phyloP scores from a whole-genome alignment of 2,113 vertebrate genomes.

The Salvelinus namaycush region DNA sequence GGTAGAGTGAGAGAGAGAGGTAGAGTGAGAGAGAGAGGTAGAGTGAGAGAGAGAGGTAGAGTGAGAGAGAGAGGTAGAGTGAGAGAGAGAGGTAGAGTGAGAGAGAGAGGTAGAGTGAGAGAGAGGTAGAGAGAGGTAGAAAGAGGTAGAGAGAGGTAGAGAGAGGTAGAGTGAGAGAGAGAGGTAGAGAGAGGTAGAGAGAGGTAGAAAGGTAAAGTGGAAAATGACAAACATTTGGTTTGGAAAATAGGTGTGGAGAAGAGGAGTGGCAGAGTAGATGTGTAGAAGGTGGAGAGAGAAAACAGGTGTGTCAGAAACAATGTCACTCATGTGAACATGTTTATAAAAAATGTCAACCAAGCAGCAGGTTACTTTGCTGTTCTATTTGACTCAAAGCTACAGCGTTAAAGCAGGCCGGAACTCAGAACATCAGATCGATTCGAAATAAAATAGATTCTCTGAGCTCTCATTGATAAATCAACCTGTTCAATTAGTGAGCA shows the following conservation, averaged over 20 bases:
- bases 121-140: too few species aligned
- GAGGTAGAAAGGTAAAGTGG: background rate
- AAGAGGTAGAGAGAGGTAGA: constrained; percentile 42
- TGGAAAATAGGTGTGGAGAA: background rate
- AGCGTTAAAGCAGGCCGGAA: background rate
- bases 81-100: background rate
- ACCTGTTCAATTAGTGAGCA: constrained; percentile 23
- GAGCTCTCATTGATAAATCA: constrained; percentile 4
- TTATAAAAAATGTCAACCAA: constrained; percentile 12
- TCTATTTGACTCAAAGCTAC: constrained; percentile 4
- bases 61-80: too few species aligned
- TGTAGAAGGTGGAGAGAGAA: background rate
- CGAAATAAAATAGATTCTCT: background rate
- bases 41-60: too few species aligned
- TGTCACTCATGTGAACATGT: background rate
- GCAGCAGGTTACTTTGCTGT: constrained; percentile 53
- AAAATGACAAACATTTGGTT: background rate
- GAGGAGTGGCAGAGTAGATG: background rate
- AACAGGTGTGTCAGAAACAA: background rate
- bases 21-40: too few species aligned
- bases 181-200: background rate
- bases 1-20: too few species aligned
- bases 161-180: constrained; percentile 21
- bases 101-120: too few species aligned
- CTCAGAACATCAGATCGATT: constrained; percentile 1